These are phyloP conservation scores for Polyodon spathula DNA, from an alignment of 2,113 vertebrate species.

Conservation along the genomic window DNA sequence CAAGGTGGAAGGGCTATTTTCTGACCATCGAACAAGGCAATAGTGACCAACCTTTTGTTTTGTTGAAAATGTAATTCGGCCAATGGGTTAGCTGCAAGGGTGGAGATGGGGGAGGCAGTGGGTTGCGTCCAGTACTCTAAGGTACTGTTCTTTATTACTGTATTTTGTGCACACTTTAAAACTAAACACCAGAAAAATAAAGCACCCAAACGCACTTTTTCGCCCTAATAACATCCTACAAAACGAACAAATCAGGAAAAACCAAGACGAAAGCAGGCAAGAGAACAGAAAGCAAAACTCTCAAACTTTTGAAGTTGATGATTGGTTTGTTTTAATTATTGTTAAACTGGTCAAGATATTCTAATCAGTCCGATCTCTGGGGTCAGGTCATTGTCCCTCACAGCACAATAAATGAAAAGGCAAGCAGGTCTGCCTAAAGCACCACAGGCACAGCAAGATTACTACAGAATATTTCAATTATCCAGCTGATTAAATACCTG, in stretches of 20 bases:
- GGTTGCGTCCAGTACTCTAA: background rate
- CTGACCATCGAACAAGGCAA: no score
- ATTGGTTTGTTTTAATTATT: conserved; percentile 29
- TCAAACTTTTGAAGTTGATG: conserved; percentile 22
- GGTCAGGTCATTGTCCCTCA: conserved; percentile 1
- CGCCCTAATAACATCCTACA: no score
- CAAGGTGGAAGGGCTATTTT: no score
- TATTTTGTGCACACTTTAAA: no score
- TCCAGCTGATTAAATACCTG: background rate
- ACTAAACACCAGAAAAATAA: no score
- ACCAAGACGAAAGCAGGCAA: no score
- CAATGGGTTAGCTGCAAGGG: background rate
- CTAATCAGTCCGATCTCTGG: background rate
- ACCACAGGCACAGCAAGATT: background rate
- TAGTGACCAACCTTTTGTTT: no score
- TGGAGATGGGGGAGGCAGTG: background rate
- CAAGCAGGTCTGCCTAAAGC: background rate
- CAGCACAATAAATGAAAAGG: conserved; percentile 1
- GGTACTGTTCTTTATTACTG: no score
- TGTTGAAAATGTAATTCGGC: no score
- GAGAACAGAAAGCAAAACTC: background rate
- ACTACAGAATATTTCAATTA: background rate
- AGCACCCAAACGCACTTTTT: no score
- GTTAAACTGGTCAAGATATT: conserved; percentile 5
- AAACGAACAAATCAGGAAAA: no score